Conservation (phyloP, 2,113 vertebrate genomes). For the Cyphomyrus discorhynchus region DNA sequence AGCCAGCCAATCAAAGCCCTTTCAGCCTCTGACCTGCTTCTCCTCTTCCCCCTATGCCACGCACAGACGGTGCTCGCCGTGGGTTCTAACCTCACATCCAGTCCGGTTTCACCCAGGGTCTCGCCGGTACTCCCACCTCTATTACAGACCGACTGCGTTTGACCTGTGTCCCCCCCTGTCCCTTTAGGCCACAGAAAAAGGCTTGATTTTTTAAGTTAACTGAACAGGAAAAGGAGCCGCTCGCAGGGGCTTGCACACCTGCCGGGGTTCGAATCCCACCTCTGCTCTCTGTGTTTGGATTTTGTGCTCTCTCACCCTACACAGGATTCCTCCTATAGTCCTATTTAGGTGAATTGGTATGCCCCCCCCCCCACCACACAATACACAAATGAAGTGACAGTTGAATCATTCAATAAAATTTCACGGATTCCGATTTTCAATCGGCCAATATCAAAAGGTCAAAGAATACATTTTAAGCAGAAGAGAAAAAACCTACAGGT, state of each 20-base stretch:
- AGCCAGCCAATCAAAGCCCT: constrained; percentile 62
- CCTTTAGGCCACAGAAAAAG: background rate
- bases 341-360: background rate
- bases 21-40: background rate
- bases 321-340: background rate
- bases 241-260: background rate
- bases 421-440: background rate
- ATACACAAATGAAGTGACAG: background rate
- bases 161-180: background rate
- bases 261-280: background rate
- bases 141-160: background rate
- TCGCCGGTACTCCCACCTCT: constrained; percentile 91
- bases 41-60: constrained; percentile 60
- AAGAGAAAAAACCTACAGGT: background rate
- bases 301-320: background rate
- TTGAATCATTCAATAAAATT: background rate
- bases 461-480: background rate
- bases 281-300: background rate
- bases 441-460: background rate
- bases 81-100: background rate
- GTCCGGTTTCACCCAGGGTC: constrained; percentile 92
- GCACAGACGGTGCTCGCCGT: constrained; percentile 60
- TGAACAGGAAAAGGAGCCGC: background rate
- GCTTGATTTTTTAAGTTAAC: background rate
- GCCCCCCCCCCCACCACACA: background rate